Evolutionary conservation across 2,888 invertebrate genomes (phyloP).

Genomic region (Cyrtodaria siliqua): DNA sequence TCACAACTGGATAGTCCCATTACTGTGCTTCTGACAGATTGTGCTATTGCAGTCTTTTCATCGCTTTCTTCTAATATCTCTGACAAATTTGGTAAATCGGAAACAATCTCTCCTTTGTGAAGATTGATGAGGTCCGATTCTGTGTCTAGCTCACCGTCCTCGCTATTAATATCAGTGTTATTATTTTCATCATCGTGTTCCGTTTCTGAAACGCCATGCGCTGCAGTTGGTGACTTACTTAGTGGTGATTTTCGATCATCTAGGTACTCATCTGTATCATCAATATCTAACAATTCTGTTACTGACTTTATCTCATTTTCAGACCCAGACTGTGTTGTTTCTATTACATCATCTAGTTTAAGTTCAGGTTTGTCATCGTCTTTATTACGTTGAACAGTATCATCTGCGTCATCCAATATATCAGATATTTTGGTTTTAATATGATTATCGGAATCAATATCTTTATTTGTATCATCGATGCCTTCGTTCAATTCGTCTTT

Average conservation of each 20-base stretch:
- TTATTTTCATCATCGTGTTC: not conserved
- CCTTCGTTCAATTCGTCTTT: slow-evolving; percentile 8
- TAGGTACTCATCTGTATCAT: not conserved
- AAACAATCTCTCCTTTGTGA: too few relatives aligned
- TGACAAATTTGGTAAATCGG: slow-evolving; percentile 22
- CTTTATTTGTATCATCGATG: slow-evolving; percentile 10
- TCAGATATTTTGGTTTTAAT: slow-evolving; percentile 9
- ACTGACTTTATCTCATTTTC: too few relatives aligned
- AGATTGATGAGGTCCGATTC: not conserved
- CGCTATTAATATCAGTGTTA: not conserved
- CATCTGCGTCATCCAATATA: slow-evolving; percentile 5
- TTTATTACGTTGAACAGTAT: slow-evolving; percentile 12
- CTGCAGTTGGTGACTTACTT: too few relatives aligned
- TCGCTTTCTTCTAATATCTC: slow-evolving; percentile 40
- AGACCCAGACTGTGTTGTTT: not conserved
- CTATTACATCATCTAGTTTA: slow-evolving; percentile 6
- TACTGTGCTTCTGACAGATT: slow-evolving; percentile 5
- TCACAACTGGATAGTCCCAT: slow-evolving; percentile 71
- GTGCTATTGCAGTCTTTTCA: slow-evolving; percentile 27
- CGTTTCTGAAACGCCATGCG: too few relatives aligned
- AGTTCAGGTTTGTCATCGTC: not conserved
- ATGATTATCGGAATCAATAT: not conserved
- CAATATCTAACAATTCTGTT: not conserved
- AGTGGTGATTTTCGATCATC: too few relatives aligned
- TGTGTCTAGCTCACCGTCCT: not conserved